Percentiles rank a stretch among this genome's conserved stretches.
phyloP scores from a whole-genome alignment of 2,797 vertebrate species.

The Nyctibius grandis region DNA sequence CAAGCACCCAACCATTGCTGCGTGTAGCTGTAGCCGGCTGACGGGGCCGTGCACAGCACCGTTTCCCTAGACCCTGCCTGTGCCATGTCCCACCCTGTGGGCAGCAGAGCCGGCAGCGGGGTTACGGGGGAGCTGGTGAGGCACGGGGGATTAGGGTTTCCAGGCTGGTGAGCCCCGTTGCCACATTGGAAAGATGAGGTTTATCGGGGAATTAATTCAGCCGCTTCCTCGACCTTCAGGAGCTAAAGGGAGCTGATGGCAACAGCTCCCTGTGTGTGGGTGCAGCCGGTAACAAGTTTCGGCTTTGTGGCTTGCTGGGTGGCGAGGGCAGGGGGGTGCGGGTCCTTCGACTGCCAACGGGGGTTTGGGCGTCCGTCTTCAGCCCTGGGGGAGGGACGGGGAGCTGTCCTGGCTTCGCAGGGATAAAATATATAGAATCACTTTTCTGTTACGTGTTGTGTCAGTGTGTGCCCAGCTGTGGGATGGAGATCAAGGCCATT shows the following conservation, averaged over 20 bases:
- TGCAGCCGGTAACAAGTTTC: background rate
- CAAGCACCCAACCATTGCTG: background rate
- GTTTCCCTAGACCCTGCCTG: background rate
- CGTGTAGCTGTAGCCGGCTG: too few relatives aligned
- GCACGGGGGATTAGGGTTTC: conserved; percentile 69
- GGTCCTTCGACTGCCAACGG: fast-evolving
- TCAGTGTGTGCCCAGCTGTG: too few relatives aligned
- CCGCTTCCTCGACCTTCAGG: background rate
- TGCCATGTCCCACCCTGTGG: background rate
- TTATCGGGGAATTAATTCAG: conserved; percentile 68
- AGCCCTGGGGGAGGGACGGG: background rate
- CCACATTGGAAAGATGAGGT: conserved; percentile 19
- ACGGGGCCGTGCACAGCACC: too few relatives aligned
- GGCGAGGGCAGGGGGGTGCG: fast-evolving
- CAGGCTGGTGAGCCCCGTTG: conserved; percentile 52
- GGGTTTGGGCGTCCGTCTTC: fast-evolving
- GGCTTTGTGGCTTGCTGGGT: background rate
- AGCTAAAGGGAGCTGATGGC: background rate
- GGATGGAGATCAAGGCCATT: too few relatives aligned
- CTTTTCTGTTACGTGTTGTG: too few relatives aligned
- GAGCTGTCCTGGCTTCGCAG: too few relatives aligned
- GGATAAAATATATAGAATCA: too few relatives aligned
- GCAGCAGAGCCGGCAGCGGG: background rate
- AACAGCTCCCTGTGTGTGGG: fast-evolving
- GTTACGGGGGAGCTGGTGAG: background rate